Percentiles rank a stretch among this genome's conserved stretches.
These are phyloP conservation scores for Solen grandis DNA, from an alignment of 1,140 invertebrate species.

Conservation along the genomic window DNA sequence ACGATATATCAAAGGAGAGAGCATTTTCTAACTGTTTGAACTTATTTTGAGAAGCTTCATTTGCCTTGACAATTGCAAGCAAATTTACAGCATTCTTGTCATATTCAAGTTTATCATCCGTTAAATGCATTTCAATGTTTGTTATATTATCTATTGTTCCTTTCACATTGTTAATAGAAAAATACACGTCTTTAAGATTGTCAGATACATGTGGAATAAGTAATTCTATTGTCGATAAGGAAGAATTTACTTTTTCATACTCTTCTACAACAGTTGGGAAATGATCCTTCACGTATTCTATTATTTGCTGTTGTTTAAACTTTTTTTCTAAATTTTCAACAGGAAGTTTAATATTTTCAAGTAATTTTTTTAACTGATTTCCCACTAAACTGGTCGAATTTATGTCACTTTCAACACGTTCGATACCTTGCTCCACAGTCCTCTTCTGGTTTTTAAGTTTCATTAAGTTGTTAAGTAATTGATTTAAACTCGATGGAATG, in stretches of 20 bases:
- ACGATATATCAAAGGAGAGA: conserved; percentile 13
- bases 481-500: no score
- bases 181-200: background rate
- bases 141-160: background rate
- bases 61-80: background rate
- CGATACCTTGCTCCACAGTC: no score
- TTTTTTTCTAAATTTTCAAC: background rate
- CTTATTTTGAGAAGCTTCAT: background rate
- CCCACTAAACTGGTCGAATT: no score
- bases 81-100: no score
- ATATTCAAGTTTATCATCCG: background rate
- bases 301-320: background rate
- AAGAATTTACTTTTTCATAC: background rate
- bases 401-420: no score
- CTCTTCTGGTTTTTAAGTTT: no score
- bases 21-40: conserved; percentile 9
- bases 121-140: conserved; percentile 1
- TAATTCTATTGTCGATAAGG: no score
- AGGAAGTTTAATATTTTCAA: no score
- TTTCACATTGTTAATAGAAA: background rate
- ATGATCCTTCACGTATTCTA: conserved; percentile 5
- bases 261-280: background rate
- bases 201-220: no score
- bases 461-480: no score
- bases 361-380: no score